phyloP scores from a whole-genome alignment of 2,797 vertebrate genomes.

The Knipowitschia caucasica region DNA sequence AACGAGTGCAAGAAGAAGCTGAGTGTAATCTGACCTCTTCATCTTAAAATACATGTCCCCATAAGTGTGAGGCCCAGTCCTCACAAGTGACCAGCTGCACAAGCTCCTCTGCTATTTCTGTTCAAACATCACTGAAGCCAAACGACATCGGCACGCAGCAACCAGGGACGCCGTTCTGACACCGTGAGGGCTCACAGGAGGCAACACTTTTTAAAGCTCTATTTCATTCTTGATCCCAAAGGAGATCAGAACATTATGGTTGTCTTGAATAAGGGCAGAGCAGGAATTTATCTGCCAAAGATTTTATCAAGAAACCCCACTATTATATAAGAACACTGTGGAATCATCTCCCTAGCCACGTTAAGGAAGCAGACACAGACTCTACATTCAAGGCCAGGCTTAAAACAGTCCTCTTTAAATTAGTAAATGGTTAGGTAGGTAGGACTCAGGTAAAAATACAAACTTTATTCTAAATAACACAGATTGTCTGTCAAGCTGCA shows the following conservation, averaged over 20 bases:
- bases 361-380: no score
- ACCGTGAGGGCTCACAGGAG: neutral
- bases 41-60: slow-evolving; percentile 37
- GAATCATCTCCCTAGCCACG: no score
- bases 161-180: neutral
- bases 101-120: slow-evolving; percentile 40
- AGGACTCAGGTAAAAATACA: no score
- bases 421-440: no score
- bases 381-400: no score
- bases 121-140: slow-evolving; percentile 30
- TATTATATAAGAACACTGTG: no score
- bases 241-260: neutral
- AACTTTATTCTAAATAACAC: no score
- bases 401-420: no score
- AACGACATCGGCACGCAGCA: slow-evolving; percentile 13
- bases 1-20: slow-evolving; percentile 3
- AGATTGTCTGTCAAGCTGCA: no score
- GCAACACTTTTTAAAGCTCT: neutral
- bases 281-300: neutral
- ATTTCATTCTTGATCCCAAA: neutral
- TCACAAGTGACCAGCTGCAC: slow-evolving; percentile 26
- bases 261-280: neutral
- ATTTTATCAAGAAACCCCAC: no score
- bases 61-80: slow-evolving; percentile 25
- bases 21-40: slow-evolving; percentile 16